Base-by-base conservation (phyloP, 2,113 vertebrate genomes). In the Trichechus manatus region DNA sequence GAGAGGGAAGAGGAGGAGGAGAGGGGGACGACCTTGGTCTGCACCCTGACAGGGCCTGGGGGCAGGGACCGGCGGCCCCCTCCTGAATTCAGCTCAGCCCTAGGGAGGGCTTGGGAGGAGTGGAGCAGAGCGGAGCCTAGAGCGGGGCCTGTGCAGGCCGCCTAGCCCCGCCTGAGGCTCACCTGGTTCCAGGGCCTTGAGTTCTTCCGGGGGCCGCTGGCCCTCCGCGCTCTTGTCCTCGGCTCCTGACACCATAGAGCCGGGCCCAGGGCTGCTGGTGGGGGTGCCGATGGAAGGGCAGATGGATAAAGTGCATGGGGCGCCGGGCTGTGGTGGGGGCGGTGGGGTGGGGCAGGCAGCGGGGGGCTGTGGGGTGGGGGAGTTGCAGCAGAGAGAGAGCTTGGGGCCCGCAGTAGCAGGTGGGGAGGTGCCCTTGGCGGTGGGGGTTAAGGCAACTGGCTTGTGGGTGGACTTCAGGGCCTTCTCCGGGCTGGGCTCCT, bases 361-460 rank as follows among this genome's bases (percentile, higher is more conserved):
- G 11, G 99, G 98, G 77, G 99, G 98, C 96, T 98, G 98, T 63
- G 98, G 97, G 68, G 98, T 98, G 0, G 99, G 99, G 0, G 99
- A 99, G 98, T 99, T 99, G 97, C 99, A 99, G 98, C 99, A 99
- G 75, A 99, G 99, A 0, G 99, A 99, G 79, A 99, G 97, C 96
- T 99, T 99, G 97, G 98, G 98, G 22, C 99, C 99, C 47, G 98
- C 75, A 47, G 98, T 97, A 1, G 98, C 81, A 86, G 98, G 96
- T 0, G 99, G 98, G 19, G 99, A 98, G 88, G 98, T 36, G 95
- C 98, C 98, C 98, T 98, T 99, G 98, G 95, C 98, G 84, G 83
- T 93, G 98, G 98, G 98, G 98, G 98, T 98, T 99, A 99, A 97
- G 99, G 99, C 98, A 99, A 99, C 98, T 99, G 99, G 98, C 99